phyloP scores from a whole-genome alignment of 2,888 invertebrate species.

The Drosophila paranaensis region DNA sequence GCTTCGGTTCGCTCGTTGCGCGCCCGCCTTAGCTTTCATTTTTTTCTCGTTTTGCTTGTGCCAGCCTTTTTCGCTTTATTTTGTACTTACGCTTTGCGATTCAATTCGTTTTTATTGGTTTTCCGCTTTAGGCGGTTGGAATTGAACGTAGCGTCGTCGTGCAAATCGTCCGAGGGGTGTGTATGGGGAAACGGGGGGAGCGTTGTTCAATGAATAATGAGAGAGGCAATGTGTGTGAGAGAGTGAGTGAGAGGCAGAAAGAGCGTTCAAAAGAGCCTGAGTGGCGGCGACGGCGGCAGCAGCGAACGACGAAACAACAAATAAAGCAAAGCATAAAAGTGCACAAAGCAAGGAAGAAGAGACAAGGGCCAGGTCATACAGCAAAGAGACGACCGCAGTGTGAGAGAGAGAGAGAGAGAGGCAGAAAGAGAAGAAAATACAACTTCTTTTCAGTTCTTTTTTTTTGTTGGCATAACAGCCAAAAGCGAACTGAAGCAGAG shows the following conservation, averaged over 20 bases:
- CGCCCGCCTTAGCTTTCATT: conserved; percentile 75
- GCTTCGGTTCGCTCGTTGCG: conserved; percentile 43
- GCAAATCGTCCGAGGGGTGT: conserved; percentile 62
- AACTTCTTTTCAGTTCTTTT: conserved; percentile 54
- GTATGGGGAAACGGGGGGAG: conserved; percentile 49
- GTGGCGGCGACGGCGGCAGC: conserved; percentile 9
- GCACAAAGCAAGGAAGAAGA: conserved; percentile 67
- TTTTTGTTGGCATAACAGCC: conserved; percentile 55
- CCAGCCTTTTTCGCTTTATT: conserved; percentile 76
- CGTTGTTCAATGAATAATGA: conserved; percentile 78
- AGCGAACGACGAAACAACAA: conserved; percentile 66
- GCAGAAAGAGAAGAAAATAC: conserved; percentile 60
- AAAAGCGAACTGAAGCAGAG: conserved; percentile 60
- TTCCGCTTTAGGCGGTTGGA: conserved; percentile 81
- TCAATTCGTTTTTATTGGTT: conserved; percentile 81
- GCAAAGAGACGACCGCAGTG: conserved; percentile 43
- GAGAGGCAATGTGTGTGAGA: conserved; percentile 60
- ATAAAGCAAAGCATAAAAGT: conserved; percentile 76
- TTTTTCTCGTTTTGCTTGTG: conserved; percentile 65
- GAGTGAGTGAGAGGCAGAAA: conserved; percentile 39
- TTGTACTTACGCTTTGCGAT: conserved; percentile 80
- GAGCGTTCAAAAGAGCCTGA: conserved; percentile 38
- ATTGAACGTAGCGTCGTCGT: conserved; percentile 73
- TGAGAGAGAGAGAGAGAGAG: conserved; percentile 41
- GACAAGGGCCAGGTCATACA: conserved; percentile 48